phyloP scores from a whole-genome alignment of 2,113 vertebrate genomes.

The Stigmatopora nigra region DNA sequence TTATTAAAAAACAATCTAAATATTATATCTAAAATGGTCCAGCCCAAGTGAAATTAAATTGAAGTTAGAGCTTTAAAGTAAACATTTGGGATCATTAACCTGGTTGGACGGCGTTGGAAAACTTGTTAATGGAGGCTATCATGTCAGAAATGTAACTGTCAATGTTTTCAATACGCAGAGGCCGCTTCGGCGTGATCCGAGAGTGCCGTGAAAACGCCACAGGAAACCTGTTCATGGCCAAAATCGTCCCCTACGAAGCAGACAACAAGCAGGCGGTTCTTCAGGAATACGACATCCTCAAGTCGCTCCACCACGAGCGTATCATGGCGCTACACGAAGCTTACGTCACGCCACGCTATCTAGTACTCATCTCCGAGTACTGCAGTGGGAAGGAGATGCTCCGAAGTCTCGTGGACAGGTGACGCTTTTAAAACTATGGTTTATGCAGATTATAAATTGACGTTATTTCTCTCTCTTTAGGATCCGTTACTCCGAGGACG shows the following conservation, averaged over 20 bases:
- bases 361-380: conserved; percentile 92
- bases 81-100: too few species aligned
- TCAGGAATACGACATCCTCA: conserved; percentile 94
- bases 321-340: conserved; percentile 94
- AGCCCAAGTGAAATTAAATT: too few species aligned
- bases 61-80: too few species aligned
- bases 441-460: not conserved
- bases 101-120: too few species aligned
- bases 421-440: not conserved
- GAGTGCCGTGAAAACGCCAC: conserved; percentile 93
- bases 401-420: conserved; percentile 92
- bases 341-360: conserved; percentile 93
- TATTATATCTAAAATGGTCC: too few species aligned
- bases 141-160: not conserved
- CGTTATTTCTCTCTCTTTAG: conserved; percentile 51
- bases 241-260: conserved; percentile 88
- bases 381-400: conserved; percentile 91
- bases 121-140: too few species aligned
- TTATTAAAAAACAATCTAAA: too few species aligned
- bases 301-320: conserved; percentile 84
- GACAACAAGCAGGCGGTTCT: conserved; percentile 82
- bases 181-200: conserved; percentile 90
- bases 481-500: conserved; percentile 95
- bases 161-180: conserved; percentile 60
- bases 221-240: conserved; percentile 89